phyloP scores from a whole-genome alignment of 1,140 invertebrate species.

The Euura lappo region DNA sequence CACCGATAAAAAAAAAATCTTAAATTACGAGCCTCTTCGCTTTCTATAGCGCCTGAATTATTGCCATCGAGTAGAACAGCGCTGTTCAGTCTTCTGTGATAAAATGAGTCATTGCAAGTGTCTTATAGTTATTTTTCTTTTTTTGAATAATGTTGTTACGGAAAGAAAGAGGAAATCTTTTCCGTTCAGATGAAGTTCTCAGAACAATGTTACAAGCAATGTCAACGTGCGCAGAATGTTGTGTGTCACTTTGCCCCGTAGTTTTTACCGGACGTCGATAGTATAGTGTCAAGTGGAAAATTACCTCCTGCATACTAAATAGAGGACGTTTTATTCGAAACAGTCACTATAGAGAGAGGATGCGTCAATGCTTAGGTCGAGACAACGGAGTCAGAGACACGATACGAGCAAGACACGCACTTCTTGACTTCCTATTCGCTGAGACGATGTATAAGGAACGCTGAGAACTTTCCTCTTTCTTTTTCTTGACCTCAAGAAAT shows the following conservation, averaged over 20 bases:
- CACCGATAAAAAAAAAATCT: no score
- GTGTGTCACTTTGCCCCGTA: background rate
- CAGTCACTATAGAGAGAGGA: background rate
- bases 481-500: no score
- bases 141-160: background rate
- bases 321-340: background rate
- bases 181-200: background rate
- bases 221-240: background rate
- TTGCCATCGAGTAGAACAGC: no score
- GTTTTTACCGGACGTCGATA: background rate
- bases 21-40: no score
- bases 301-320: background rate
- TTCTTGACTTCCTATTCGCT: background rate
- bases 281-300: background rate
- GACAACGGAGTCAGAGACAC: background rate
- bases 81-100: background rate
- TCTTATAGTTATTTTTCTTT: background rate
- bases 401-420: no score
- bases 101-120: background rate
- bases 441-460: background rate
- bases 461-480: background rate
- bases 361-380: background rate
- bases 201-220: background rate
- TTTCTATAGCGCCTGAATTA: no score
- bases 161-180: background rate